Percentiles rank a stretch among this genome's conserved stretches.
These are phyloP conservation scores for Psammodynastes pulverulentus DNA, from an alignment of 2,113 vertebrate species.

Conservation along the genomic window DNA sequence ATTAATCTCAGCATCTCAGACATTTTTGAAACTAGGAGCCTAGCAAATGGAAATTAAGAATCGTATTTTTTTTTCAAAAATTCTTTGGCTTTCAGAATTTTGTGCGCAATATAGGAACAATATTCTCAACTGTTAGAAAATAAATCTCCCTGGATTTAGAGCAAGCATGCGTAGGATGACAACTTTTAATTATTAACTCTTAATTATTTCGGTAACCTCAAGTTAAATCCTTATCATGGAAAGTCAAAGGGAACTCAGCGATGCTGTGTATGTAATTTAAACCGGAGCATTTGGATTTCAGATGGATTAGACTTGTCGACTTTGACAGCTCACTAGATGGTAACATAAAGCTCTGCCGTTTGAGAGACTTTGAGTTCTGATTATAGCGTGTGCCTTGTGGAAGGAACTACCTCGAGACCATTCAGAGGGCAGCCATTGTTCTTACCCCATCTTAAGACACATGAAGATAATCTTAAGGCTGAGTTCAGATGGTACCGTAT, in stretches of 20 bases:
- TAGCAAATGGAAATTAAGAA: conserved; percentile 11
- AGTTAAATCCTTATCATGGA: background rate
- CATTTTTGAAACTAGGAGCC: conserved; percentile 16
- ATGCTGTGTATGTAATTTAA: background rate
- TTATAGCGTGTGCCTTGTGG: background rate
- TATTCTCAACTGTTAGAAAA: background rate
- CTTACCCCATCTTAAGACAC: background rate
- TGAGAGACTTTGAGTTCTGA: background rate
- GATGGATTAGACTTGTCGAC: too few species aligned
- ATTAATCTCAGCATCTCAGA: background rate
- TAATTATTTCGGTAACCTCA: background rate
- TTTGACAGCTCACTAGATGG: background rate
- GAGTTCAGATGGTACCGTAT: background rate
- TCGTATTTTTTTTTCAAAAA: background rate
- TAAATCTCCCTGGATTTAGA: background rate
- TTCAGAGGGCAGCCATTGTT: background rate
- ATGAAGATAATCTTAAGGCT: background rate
- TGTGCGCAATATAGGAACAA: background rate
- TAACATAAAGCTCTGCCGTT: background rate
- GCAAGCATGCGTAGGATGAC: background rate
- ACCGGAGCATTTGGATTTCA: background rate
- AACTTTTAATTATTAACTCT: background rate
- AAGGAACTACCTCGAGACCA: background rate
- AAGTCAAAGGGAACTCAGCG: background rate
- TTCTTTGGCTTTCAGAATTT: background rate